Conservation (phyloP, 2,797 vertebrate species). For the Danionella dracula region DNA sequence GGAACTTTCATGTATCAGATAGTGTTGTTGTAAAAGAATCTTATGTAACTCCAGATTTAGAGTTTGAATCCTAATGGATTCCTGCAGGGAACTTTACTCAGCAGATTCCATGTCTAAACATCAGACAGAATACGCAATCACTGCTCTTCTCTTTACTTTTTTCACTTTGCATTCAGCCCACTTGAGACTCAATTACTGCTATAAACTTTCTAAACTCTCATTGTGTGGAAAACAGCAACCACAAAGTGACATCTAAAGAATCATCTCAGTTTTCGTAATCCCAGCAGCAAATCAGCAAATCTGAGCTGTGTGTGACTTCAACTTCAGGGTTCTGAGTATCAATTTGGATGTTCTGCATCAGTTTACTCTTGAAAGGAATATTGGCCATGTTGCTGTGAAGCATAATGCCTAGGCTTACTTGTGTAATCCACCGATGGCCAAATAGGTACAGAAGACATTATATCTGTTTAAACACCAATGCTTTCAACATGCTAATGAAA, state of each 20-base stretch:
- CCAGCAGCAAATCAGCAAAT: not conserved
- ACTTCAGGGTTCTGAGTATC: no score
- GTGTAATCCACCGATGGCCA: no score
- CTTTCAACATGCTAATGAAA: no score
- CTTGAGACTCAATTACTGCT: slow-evolving; percentile 63
- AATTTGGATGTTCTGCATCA: no score
- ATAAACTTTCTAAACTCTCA: slow-evolving; percentile 52
- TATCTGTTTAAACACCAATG: no score
- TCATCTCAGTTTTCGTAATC: slow-evolving; percentile 1
- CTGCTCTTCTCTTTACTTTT: slow-evolving; percentile 49
- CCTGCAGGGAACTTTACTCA: slow-evolving; percentile 63
- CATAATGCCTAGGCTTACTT: no score
- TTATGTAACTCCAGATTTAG: slow-evolving; percentile 62
- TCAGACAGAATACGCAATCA: slow-evolving; percentile 69
- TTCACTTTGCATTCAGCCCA: slow-evolving; percentile 62
- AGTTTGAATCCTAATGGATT: slow-evolving; percentile 68
- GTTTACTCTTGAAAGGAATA: no score
- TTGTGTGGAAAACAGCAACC: slow-evolving; percentile 49
- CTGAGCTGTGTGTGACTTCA: not conserved
- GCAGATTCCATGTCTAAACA: slow-evolving; percentile 62
- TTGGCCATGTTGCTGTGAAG: no score
- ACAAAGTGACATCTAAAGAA: slow-evolving; percentile 46
- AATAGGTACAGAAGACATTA: no score
- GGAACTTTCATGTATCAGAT: not conserved
- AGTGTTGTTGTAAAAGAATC: slow-evolving; percentile 30